A percentile compares a stretch with the other conserved stretches of the same genome.
phyloP scores from a whole-genome alignment of 2,797 vertebrate species.

The Tadarida brasiliensis region DNA sequence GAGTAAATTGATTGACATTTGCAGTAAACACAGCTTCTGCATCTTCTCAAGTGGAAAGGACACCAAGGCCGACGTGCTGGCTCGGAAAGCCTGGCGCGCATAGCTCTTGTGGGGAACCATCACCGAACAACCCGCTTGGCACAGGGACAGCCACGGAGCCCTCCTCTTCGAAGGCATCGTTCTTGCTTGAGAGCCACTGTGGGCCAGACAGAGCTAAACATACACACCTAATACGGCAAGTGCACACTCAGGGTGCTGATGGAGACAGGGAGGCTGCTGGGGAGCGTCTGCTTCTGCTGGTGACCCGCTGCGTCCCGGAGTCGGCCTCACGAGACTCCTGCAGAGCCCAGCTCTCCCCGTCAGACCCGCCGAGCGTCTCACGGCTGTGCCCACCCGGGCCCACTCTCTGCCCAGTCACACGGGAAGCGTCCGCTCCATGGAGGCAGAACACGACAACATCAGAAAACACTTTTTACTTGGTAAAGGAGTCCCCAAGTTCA shows the following conservation, averaged over 20 bases:
- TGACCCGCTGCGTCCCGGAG: background rate
- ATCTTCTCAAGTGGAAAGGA: background rate
- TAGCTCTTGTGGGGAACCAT: background rate
- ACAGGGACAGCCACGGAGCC: background rate
- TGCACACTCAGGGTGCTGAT: accelerated
- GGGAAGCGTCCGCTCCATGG: background rate
- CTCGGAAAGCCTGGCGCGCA: background rate
- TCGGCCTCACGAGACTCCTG: background rate
- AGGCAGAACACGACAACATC: background rate
- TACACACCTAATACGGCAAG: background rate
- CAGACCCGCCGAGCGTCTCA: accelerated
- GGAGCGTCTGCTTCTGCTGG: background rate
- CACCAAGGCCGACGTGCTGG: accelerated
- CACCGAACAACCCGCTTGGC: background rate
- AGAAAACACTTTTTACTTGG: background rate
- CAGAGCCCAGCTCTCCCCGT: background rate
- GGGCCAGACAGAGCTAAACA: background rate
- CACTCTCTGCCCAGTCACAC: background rate
- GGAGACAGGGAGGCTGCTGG: background rate
- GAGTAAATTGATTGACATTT: background rate
- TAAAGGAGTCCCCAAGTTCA: background rate
- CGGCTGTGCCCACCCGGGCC: background rate
- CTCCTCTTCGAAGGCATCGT: background rate
- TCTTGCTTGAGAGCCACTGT: background rate
- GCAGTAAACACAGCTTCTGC: too few relatives aligned